Base-by-base conservation (phyloP, 92 coral and sea anemone genomes). In the Palythoa caribaeorum region DNA sequence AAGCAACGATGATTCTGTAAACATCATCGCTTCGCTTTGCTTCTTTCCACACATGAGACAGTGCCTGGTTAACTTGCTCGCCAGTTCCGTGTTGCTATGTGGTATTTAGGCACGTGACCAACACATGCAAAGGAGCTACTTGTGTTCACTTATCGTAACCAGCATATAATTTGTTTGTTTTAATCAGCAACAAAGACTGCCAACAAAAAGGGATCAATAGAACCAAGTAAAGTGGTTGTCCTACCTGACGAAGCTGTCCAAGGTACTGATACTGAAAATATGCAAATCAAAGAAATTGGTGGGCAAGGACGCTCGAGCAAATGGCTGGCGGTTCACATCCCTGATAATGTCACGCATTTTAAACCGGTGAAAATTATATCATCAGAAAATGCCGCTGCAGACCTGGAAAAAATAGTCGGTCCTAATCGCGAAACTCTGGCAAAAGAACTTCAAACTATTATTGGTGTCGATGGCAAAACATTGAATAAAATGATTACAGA, bases 291-390 rank as follows among this genome's bases (percentile, higher is more conserved):
- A 84, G 98, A 97, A 79, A 90, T 97, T 15, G 86, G 92, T 19
- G 96, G 95, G 72, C 88, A 92, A 81, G 77, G 87, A 11, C 85
- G 94, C 12, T 88, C 89, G 1, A 96, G 95, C 20, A 91, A 94
- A 78, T 97, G 99, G 99, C 83, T 96, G 57, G 99, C 99, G 17
- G 98, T 97, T 39, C 99, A 97, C 84, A 97, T 97, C 62, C 99
- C 99, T 20, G 99, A 97, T 77, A 93, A 91, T 52, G 87, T 92
- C 77, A 92, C 92, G 10, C 92, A 87, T 6, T 55, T 84, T 44
- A 84, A 89, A 28, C 90, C 94, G 5, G 76, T 95, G 48, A 94
- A 84, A 88, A 92, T 95, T n/a, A 37, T 95, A 20, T 88, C 96
- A 10, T 91, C 96, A 28, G 89, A 88, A 72, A 95, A 93, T 9